phyloP scores from a whole-genome alignment of 2,113 vertebrate species.

The Cryptomyrus ogoouensis region DNA sequence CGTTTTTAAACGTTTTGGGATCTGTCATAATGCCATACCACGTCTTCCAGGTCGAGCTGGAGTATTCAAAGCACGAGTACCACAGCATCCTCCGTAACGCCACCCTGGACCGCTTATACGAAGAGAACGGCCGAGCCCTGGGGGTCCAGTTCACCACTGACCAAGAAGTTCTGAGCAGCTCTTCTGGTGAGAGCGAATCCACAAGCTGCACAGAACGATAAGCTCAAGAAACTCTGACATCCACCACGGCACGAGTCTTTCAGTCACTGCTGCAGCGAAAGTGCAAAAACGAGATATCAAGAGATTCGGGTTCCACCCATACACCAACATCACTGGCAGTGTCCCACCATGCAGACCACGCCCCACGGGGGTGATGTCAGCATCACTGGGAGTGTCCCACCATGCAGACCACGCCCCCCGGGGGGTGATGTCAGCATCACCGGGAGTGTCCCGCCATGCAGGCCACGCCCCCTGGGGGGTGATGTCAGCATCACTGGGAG shows the following conservation, averaged over 20 bases:
- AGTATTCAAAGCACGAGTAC: constrained; percentile 60
- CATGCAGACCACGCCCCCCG: no score
- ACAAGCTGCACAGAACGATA: neutral
- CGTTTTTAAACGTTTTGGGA: neutral
- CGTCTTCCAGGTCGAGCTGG: constrained; percentile 65
- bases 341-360: no score
- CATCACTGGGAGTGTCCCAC: no score
- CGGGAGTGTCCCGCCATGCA: no score
- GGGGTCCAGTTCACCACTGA: constrained; percentile 73
- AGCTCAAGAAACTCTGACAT: neutral
- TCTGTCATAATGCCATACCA: neutral
- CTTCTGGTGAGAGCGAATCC: constrained; percentile 62
- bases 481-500: no score
- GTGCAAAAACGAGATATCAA: neutral
- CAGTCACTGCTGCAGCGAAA: neutral
- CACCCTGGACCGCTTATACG: constrained; percentile 60
- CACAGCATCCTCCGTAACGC: constrained; percentile 74
- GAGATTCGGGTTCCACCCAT: no score
- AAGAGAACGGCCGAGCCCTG: constrained; percentile 69
- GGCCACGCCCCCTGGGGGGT: no score
- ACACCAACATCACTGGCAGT: neutral
- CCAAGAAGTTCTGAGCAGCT: constrained; percentile 48
- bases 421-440: no score
- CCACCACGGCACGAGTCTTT: neutral
- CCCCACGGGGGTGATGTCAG: no score